A percentile compares a stretch with the other conserved stretches of the same genome.
These are phyloP conservation scores for Melanotaenia boesemani DNA, from an alignment of 2,797 vertebrate genomes.

Conservation along the genomic window DNA sequence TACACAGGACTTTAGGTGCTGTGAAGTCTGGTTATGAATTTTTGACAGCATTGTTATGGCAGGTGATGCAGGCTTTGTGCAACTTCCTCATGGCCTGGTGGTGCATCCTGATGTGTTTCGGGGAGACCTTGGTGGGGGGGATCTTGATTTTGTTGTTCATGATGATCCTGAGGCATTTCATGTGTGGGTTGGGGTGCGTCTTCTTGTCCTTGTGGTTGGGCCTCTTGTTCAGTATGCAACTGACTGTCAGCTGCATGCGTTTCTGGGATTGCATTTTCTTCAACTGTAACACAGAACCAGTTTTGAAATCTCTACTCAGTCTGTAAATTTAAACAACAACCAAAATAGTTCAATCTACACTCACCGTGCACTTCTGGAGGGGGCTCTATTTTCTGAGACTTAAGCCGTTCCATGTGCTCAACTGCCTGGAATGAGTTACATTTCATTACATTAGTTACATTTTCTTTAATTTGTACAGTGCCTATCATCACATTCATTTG, in stretches of 20 bases:
- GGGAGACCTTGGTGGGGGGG: conserved; percentile 56
- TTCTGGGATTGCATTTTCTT: conserved; percentile 72
- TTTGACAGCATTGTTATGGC: conserved; percentile 55
- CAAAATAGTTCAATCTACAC: conserved; percentile 29
- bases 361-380: conserved; percentile 85
- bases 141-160: conserved; percentile 45
- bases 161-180: conserved; percentile 54
- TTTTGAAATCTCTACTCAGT: background rate
- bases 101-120: conserved; percentile 70
- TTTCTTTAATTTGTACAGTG: background rate
- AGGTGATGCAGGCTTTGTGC: conserved; percentile 61
- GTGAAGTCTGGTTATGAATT: conserved; percentile 54
- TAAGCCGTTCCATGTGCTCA: conserved; percentile 95
- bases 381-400: conserved; percentile 85
- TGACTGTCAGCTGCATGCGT: conserved; percentile 46
- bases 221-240: conserved; percentile 55
- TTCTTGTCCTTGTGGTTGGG: conserved; percentile 57
- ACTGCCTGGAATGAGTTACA: conserved; percentile 84
- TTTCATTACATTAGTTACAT: background rate
- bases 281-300: conserved; percentile 60
- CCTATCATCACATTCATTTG: background rate
- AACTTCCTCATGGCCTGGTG: conserved; percentile 68
- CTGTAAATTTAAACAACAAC: background rate
- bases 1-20: conserved; percentile 47
- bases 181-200: conserved; percentile 38